Evolutionary conservation across 37 sponge, comb jelly and placozoan genomes (phyloP).

Genomic region (Cliona cf. orientalis): DNA sequence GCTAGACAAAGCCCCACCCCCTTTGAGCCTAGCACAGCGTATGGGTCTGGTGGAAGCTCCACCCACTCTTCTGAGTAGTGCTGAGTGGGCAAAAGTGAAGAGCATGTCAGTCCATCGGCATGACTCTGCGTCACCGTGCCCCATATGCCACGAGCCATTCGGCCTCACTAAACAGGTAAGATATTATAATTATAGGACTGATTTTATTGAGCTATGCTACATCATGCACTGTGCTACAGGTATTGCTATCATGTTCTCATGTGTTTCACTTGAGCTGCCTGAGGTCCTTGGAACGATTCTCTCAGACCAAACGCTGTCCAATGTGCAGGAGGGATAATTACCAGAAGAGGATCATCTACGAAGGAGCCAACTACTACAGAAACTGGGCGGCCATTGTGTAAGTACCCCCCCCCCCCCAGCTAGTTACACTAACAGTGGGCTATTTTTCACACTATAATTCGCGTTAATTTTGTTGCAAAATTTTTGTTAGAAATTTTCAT

Average conservation of each 20-base stretch:
- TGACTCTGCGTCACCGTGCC: conserved; percentile 88
- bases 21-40: conserved; percentile 81
- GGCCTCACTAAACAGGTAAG: conserved; percentile 69
- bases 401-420: too few species aligned
- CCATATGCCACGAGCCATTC: conserved; percentile 91
- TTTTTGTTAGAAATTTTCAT: too few species aligned
- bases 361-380: conserved; percentile 68
- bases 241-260: conserved; percentile 89
- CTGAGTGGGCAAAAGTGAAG: conserved; percentile 80
- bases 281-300: conserved; percentile 82
- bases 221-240: conserved; percentile 43
- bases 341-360: conserved; percentile 84
- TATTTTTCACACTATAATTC: neutral
- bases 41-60: conserved; percentile 84
- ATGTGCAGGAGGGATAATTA: conserved; percentile 83
- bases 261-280: conserved; percentile 91
- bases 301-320: conserved; percentile 82
- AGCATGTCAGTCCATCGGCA: conserved; percentile 49
- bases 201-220: neutral
- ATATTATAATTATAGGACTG: neutral
- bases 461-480: too few species aligned
- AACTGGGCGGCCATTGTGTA: conserved; percentile 68
- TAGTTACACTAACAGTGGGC: neutral
- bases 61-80: conserved; percentile 56
- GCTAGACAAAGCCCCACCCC: conserved; percentile 67